phyloP scores from a whole-genome alignment of 1,140 invertebrate genomes.

The Lordiphosa mommai region DNA sequence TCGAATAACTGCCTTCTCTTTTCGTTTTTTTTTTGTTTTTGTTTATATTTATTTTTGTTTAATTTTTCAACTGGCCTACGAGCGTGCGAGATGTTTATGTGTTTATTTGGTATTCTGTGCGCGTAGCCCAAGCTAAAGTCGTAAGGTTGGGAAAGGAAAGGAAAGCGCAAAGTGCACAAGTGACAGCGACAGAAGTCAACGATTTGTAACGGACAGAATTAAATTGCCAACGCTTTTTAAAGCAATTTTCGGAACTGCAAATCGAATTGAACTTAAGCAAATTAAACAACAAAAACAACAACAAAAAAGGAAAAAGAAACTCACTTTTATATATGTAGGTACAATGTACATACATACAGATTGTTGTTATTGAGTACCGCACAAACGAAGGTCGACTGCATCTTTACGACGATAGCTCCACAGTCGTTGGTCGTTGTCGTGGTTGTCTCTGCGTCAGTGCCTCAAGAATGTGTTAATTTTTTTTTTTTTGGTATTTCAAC shows the following conservation, averaged over 20 bases:
- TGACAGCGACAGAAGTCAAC: slow-evolving; percentile 3
- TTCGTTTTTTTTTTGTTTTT: slow-evolving; percentile 8
- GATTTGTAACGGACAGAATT: slow-evolving; percentile 28
- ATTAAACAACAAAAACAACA: background rate
- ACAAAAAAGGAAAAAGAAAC: background rate
- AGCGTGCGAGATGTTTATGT: slow-evolving; percentile 1
- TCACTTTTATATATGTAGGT: background rate
- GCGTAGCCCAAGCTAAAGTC: slow-evolving; percentile 14
- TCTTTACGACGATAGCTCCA: slow-evolving; percentile 57
- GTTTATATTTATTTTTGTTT: slow-evolving; percentile 16
- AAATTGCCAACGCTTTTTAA: slow-evolving; percentile 14
- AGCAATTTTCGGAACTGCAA: slow-evolving; percentile 27
- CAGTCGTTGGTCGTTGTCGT: slow-evolving; percentile 4
- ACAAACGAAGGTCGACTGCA: slow-evolving; percentile 59
- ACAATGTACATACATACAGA: background rate
- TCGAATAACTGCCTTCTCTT: background rate
- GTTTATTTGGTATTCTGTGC: slow-evolving; percentile 24
- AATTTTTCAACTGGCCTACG: slow-evolving; percentile 15
- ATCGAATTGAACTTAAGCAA: slow-evolving; percentile 41
- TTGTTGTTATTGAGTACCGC: slow-evolving; percentile 8
- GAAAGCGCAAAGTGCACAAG: background rate
- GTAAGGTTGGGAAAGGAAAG: slow-evolving; percentile 6
- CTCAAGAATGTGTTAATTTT: slow-evolving; percentile 64
- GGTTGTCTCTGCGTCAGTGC: slow-evolving; percentile 38
- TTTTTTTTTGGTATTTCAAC: slow-evolving; percentile 47